These are phyloP conservation scores for Trichechus manatus DNA, from an alignment of 2,113 vertebrate genomes.

Conservation along the genomic window DNA sequence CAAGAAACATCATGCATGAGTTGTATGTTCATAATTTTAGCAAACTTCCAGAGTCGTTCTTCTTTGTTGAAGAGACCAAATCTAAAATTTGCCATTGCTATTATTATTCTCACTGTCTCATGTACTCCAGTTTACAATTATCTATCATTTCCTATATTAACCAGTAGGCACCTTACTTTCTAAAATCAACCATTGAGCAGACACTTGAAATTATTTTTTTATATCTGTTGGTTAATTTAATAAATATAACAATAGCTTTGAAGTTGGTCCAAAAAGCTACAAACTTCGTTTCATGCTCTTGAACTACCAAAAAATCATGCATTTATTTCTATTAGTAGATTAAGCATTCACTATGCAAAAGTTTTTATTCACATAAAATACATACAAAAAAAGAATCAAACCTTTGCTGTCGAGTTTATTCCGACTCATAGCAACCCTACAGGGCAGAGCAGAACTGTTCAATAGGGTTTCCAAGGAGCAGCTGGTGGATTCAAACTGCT, in stretches of 20 bases:
- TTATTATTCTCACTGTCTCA: neutral
- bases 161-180: neutral
- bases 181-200: constrained; percentile 25
- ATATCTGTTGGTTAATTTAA: neutral
- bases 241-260: constrained; percentile 1
- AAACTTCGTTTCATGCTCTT: neutral
- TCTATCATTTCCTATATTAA: neutral
- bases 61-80: constrained; percentile 34
- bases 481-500: no score
- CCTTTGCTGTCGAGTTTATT: no score
- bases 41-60: neutral
- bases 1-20: neutral
- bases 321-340: neutral
- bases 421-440: no score
- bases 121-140: neutral
- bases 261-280: neutral
- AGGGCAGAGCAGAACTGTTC: no score
- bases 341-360: neutral
- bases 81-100: neutral
- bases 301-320: neutral
- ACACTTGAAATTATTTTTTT: neutral
- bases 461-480: no score
- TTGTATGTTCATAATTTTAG: neutral
- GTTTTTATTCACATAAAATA: neutral
- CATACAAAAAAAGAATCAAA: neutral